Base-by-base conservation (phyloP, 1,140 invertebrate species). In the Diorhabda sublineata region DNA sequence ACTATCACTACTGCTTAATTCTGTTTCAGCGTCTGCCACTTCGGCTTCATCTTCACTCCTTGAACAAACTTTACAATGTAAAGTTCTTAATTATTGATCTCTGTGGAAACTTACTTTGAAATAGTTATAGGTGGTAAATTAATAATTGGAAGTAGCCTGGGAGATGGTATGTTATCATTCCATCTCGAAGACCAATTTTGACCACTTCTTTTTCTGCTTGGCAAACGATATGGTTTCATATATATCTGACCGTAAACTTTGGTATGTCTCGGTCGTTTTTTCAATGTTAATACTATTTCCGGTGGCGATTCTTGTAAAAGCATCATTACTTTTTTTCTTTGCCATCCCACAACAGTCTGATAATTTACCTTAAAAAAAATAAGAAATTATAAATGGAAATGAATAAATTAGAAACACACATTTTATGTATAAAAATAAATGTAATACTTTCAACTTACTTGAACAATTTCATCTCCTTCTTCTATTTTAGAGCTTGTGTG, bases 401-500 rank as follows among this genome's bases (percentile, higher is more conserved):
- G 26, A 26, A 26, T 26, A 26, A 26, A 26, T 26, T 26, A 26
- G 26, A 26, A 26, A 26, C 26, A 26, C 26, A 26, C 6, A 56
- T 56, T 56, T 43, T 60, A 67, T 26, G 58, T 71, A 63, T 41
- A 61, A 5, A 62, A 42, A 64, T 42, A 67, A 66, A n/a, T 9
- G 7, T 60, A 60, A 8, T 9, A 41, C 5, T 2, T 1, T 6
- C 26, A 45, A 73, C 52, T 72, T 71, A 94, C 91, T 84, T 94
- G 94, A 41, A 97, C 91, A 69, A 98, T 92, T 84, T 97, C 95
- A 83, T 97, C 95, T 2, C 94, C 94, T 76, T 92, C 91, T 82
- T 95, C 93, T 77, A 97, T 92, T 83, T 95, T 94, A 2, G 91
- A 92, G 78, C 91, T 93, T 45, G 91, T 87, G 83, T 96, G 90